These are phyloP conservation scores for Hydrolagus colliei DNA, from an alignment of 2,797 vertebrate genomes.

Conservation along the genomic window DNA sequence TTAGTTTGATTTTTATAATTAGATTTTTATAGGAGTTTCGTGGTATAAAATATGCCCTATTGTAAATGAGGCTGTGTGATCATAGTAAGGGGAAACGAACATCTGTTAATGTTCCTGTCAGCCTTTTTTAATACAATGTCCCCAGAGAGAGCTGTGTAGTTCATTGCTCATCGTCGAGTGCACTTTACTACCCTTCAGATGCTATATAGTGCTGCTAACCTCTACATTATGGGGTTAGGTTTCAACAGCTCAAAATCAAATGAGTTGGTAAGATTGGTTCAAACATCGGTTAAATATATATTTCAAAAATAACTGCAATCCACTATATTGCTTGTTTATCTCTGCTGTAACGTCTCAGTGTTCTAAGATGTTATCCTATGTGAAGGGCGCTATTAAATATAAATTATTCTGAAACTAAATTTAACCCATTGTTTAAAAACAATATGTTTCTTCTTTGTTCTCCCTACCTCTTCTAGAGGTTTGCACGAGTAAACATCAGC, in stretches of 20 bases:
- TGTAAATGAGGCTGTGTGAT: not conserved
- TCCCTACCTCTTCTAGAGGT: too few relatives aligned
- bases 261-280: not conserved
- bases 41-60: not conserved
- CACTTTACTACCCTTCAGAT: not conserved
- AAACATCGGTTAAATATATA: too few relatives aligned
- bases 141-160: not conserved
- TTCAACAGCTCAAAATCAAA: slow-evolving; percentile 4
- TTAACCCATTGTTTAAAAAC: too few relatives aligned
- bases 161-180: not conserved
- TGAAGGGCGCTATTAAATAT: too few relatives aligned
- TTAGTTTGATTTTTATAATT: not conserved
- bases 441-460: too few relatives aligned
- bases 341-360: too few relatives aligned
- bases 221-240: not conserved
- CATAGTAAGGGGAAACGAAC: not conserved
- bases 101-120: slow-evolving; percentile 16
- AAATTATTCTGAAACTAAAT: too few relatives aligned
- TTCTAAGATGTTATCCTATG: too few relatives aligned
- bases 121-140: not conserved
- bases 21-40: not conserved
- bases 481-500: too few relatives aligned
- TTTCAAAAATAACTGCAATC: too few relatives aligned
- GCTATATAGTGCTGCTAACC: not conserved
- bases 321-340: too few relatives aligned